These are phyloP conservation scores for Sorex araneus DNA, from an alignment of 2,113 vertebrate genomes.

Conservation along the genomic window DNA sequence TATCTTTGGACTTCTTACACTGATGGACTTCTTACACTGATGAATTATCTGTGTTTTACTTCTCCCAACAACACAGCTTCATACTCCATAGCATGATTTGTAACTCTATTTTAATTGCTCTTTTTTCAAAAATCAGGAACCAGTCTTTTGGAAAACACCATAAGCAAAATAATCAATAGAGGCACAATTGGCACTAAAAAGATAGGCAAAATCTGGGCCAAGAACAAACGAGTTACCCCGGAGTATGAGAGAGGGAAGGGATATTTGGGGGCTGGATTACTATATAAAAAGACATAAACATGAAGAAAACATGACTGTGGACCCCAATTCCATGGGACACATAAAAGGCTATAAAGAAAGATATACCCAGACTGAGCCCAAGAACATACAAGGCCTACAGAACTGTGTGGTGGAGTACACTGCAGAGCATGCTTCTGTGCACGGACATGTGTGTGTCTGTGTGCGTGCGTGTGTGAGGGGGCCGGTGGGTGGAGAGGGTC, in stretches of 20 bases:
- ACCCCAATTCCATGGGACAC: background rate
- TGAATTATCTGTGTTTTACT: background rate
- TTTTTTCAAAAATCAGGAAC: background rate
- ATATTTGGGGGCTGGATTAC: background rate
- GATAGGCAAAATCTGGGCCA: background rate
- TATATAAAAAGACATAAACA: background rate
- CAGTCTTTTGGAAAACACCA: background rate
- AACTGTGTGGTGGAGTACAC: accelerated
- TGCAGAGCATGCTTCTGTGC: background rate
- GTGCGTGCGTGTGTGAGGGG: background rate
- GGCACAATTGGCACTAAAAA: background rate
- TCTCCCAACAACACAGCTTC: background rate
- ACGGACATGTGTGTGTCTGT: background rate
- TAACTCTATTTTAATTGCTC: slow-evolving; percentile 28
- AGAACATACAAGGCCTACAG: background rate
- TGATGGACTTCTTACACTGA: too few relatives aligned
- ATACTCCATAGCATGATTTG: background rate
- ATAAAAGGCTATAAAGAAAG: background rate
- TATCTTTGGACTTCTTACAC: background rate
- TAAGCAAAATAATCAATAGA: slow-evolving; percentile 43
- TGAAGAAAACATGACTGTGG: background rate
- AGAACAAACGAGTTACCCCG: background rate
- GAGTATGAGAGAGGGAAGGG: background rate
- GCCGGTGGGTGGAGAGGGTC: background rate
- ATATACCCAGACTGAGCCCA: background rate